Base-by-base conservation (phyloP, 1,140 invertebrate species). In the Ceratoteleas bidentatus region DNA sequence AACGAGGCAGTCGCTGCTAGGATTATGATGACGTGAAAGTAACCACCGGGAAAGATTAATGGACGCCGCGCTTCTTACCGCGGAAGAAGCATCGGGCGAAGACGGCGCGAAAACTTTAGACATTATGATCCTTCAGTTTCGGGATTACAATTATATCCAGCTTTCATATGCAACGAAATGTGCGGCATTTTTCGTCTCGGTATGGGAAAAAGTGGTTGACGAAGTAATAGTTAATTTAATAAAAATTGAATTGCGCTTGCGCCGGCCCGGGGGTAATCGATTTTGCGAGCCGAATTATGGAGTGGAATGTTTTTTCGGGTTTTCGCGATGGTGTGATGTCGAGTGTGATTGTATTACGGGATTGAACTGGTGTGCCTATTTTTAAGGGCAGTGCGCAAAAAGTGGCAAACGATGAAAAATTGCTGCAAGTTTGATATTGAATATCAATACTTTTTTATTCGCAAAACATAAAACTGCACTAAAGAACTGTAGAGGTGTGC, bases 11-110 rank as follows among this genome's bases (percentile, higher is more conserved):
- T 69, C 43, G 58, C 62, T 77, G 62, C 43, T 62, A 52, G 69
- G 62, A 69, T 77, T 77, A 79, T 79, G 75, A 78, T 65, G 75
- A 83, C 66, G 56, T 62, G 54, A 72, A 70, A 79, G 49, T 61
- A 84, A 72, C 61, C 57, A 69, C 56, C 38, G 52, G 40, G 77
- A 77, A 80, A 80, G 62, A 84, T 84, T 74, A 84, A 84, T 76
- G 68, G 50, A 76, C 66, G 11, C 38, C 56, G 52, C 38, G 33
- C 40, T 72, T 52, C 57, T 74, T 49, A 16, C 47, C 34, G 65
- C 11, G 14, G 32, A 70, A 81, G 65, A 75, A 70, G 34, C 70
- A 81, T 75, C 50, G 43, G 32, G 24, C 24, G n/a, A 57, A 70
- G 57, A 73, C 16, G n/a, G n/a, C 50, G 65, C 15, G 45, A 70